Conservation (phyloP, 2,113 vertebrate genomes). For the Aythya baeri region DNA sequence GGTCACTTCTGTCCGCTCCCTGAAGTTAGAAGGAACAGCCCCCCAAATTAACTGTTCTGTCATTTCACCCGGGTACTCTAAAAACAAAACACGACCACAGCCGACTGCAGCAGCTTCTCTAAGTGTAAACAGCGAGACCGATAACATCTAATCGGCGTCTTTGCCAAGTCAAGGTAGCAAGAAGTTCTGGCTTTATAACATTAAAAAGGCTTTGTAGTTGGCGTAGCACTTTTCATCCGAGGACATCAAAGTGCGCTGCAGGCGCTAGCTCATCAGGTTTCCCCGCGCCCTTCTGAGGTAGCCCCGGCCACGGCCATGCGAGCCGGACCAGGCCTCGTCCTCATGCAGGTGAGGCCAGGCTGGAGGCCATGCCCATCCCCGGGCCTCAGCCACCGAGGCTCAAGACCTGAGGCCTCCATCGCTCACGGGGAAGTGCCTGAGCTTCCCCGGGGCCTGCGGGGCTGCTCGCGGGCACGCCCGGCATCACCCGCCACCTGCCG, state of each 20-base stretch:
- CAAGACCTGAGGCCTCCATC: no score
- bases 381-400: neutral
- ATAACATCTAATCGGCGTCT: constrained; percentile 67
- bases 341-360: neutral
- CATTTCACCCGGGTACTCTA: neutral
- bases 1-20: neutral
- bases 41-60: neutral
- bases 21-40: neutral
- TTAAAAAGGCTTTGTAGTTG: constrained; percentile 73
- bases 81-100: constrained; percentile 29
- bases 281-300: constrained; percentile 25
- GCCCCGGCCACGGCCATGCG: neutral
- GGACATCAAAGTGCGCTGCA: constrained; percentile 73
- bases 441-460: no score
- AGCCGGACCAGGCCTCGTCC: neutral
- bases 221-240: constrained; percentile 67
- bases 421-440: no score
- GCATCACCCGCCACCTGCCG: no score
- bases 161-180: constrained; percentile 63
- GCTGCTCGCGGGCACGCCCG: no score
- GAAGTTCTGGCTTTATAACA: constrained; percentile 70
- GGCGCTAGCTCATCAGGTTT: constrained; percentile 67
- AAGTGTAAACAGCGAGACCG: constrained; percentile 50
- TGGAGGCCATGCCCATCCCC: neutral
- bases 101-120: constrained; percentile 50